A percentile compares a stretch with the other conserved stretches of the same genome.
Evolutionary conservation across 2,113 vertebrate genomes (phyloP).

Genomic region (Ictalurus punctatus): DNA sequence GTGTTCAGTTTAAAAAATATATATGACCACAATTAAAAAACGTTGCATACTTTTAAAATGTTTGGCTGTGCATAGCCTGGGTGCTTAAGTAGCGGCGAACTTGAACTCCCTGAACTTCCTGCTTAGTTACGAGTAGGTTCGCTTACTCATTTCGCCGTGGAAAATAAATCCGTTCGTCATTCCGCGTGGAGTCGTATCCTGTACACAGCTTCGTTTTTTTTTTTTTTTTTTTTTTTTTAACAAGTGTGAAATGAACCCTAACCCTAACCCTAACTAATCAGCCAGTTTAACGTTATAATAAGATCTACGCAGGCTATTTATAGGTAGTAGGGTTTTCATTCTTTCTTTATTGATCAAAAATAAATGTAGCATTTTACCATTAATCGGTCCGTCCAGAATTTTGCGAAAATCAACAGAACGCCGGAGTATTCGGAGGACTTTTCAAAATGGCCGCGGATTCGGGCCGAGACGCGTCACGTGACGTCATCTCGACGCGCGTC

Average conservation of each 20-base stretch:
- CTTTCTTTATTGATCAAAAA: background rate
- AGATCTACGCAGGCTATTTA: background rate
- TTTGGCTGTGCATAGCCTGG: background rate
- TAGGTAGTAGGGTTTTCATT: background rate
- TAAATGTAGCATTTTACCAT: background rate
- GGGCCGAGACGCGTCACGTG: too few relatives aligned
- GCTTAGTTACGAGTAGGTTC: background rate
- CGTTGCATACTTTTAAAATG: background rate
- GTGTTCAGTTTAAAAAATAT: background rate
- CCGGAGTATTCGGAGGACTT: too few relatives aligned
- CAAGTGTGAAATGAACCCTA: background rate
- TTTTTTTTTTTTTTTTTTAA: too few relatives aligned
- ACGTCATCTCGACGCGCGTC: too few relatives aligned
- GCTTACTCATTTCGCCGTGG: background rate
- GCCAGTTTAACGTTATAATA: background rate
- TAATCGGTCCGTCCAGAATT: too few relatives aligned
- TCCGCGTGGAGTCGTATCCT: background rate
- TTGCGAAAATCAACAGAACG: too few relatives aligned
- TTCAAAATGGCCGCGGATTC: too few relatives aligned
- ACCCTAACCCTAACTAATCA: too few relatives aligned
- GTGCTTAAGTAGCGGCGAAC: background rate
- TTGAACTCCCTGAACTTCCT: background rate
- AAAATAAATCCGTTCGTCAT: background rate
- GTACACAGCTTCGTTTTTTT: background rate
- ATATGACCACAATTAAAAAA: slow-evolving; percentile 6